Base-by-base conservation (phyloP, 2,888 invertebrate species). In the Formica aserva region DNA sequence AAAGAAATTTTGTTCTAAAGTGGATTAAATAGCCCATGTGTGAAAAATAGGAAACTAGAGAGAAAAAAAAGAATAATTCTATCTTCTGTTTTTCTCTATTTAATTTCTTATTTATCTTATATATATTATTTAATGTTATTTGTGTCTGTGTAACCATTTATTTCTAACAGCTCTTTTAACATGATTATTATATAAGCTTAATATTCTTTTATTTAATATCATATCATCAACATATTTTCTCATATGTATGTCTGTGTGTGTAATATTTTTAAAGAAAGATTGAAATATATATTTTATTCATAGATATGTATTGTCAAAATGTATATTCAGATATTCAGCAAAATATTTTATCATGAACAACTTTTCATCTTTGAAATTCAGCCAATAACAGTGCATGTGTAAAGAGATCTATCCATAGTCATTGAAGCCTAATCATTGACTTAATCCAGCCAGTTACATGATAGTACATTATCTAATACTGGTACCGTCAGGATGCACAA, bases 351-450 rank as follows among this genome's bases (percentile, higher is more conserved):
- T 29, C 2, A 9, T 9, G 29, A 66, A 15, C 9, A 41, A 29
- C 18, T 71, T 32, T 35, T 60, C 8, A 32, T 22, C 2, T 22
- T 15, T n/a, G 26, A 81, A 75, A 77, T 32, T 18, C 26, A 22
- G n/a, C 2, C 18, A 62, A 65, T 18, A 29, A 48, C 13, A 48
- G 15, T n/a, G 52, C 57, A 75, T 66, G 52, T 22, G 38, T 75
- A 45, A 81, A 62, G 6, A 63, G 48, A 52, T 75, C 26, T 63
- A 75, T 38, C 35, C 74, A 62, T 32, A 72, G 45, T 15, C 32
- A 65, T 15, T 76, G 82, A 66, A 65, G 65, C 35, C 41, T 75
- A 82, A 82, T 77, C 77, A 77, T 67, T 60, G 77, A 57, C 29
- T 67, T 77, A 77, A 77, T 78, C 57, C 41, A 78, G 60, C 71